These are phyloP conservation scores for Eupithecia insigniata DNA, from an alignment of 2,888 invertebrate genomes.

Conservation along the genomic window DNA sequence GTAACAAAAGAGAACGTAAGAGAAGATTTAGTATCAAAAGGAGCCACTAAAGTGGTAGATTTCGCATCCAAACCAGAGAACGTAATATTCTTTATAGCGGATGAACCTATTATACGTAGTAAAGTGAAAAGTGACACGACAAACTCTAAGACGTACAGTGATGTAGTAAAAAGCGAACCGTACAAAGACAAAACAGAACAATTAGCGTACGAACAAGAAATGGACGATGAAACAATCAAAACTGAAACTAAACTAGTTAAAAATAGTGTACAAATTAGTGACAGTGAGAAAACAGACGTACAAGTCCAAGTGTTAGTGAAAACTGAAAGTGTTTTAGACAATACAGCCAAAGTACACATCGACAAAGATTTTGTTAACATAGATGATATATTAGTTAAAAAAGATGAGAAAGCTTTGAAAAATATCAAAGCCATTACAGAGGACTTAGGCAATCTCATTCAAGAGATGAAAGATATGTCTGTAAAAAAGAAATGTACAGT, in stretches of 20 bases:
- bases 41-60: conserved; percentile 15
- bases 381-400: conserved; percentile 55
- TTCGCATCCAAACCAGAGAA: conserved; percentile 18
- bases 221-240: conserved; percentile 55
- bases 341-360: conserved; percentile 48
- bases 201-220: conserved; percentile 59
- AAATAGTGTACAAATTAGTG: conserved; percentile 57
- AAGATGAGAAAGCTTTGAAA: conserved; percentile 61
- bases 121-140: conserved; percentile 27
- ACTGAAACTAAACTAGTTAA: conserved; percentile 64
- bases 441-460: conserved; percentile 73
- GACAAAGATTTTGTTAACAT: conserved; percentile 54
- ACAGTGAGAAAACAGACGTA: conserved; percentile 57
- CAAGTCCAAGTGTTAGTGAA: conserved; percentile 59
- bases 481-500: conserved; percentile 56
- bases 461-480: conserved; percentile 71
- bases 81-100: conserved; percentile 27
- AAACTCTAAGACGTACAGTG: conserved; percentile 48
- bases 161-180: conserved; percentile 52
- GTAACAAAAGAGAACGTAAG: neutral
- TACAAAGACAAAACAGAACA: conserved; percentile 60
- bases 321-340: conserved; percentile 51
- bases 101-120: conserved; percentile 26
- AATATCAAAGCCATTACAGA: conserved; percentile 73
- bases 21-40: conserved; percentile 14